These are phyloP conservation scores for Catamblyrhynchus diadema DNA, from an alignment of 2,797 vertebrate genomes.

Conservation along the genomic window DNA sequence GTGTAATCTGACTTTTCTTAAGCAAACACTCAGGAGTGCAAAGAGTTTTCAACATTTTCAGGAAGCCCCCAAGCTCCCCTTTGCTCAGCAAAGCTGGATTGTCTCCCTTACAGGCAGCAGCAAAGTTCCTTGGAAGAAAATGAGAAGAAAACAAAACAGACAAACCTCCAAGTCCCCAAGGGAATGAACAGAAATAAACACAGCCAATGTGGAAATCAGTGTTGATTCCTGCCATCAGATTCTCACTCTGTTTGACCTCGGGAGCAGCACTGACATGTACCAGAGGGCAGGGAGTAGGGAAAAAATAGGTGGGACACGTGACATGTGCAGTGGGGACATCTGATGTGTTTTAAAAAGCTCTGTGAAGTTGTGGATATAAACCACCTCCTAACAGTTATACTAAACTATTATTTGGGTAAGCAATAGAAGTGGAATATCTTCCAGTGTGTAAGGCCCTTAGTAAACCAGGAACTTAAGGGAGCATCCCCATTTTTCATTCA, in stretches of 20 bases:
- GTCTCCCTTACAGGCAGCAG: neutral
- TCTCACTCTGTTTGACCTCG: constrained; percentile 12
- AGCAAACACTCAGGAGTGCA: neutral
- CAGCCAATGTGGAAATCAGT: constrained; percentile 35
- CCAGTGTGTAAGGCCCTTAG: neutral
- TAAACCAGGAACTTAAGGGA: neutral
- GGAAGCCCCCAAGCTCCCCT: neutral
- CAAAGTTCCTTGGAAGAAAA: constrained; percentile 38
- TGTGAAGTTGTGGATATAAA: neutral
- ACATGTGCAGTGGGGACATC: neutral
- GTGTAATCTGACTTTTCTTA: neutral
- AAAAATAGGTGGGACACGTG: neutral
- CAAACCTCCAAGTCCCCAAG: constrained; percentile 35
- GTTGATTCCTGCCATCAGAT: constrained; percentile 44
- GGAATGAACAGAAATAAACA: constrained; percentile 50
- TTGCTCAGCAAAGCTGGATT: neutral
- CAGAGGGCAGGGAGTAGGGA: neutral
- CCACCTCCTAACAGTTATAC: neutral
- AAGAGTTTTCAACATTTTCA: neutral
- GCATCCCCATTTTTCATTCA: neutral
- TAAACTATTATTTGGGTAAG: neutral
- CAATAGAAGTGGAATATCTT: neutral
- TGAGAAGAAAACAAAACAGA: constrained; percentile 32
- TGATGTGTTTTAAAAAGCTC: neutral
- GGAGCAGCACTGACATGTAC: constrained; percentile 4